Percentiles rank a stretch among this genome's conserved stretches.
Conservation (phyloP, 2,797 vertebrate genomes). For the Amniataba percoides region DNA sequence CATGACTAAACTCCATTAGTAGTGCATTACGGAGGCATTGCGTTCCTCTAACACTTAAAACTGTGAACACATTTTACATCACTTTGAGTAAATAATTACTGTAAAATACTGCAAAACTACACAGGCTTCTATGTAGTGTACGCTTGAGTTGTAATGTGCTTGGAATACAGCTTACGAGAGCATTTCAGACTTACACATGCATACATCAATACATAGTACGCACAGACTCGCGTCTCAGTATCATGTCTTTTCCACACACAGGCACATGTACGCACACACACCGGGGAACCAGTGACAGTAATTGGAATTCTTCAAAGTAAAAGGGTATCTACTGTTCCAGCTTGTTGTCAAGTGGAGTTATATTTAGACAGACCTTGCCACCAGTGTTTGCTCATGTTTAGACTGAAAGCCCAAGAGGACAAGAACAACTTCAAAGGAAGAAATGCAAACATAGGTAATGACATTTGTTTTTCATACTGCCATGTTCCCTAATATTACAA, state of each 20-base stretch:
- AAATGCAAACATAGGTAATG: slow-evolving; percentile 71
- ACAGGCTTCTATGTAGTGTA: slow-evolving; percentile 44
- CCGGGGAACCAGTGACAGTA: slow-evolving; percentile 77
- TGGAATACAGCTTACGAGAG: slow-evolving; percentile 48
- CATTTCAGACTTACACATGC: slow-evolving; percentile 18
- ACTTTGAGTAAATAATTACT: slow-evolving; percentile 59
- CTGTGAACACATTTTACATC: slow-evolving; percentile 34
- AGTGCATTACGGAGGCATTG: slow-evolving; percentile 21
- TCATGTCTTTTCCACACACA: slow-evolving; percentile 48
- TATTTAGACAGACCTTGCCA: slow-evolving; percentile 82
- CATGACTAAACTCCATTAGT: slow-evolving; percentile 8
- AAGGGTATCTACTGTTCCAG: slow-evolving; percentile 79
- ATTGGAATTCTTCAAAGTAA: slow-evolving; percentile 87
- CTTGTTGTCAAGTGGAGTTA: slow-evolving; percentile 82
- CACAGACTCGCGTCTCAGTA: slow-evolving; percentile 53
- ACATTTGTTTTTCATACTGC: slow-evolving; percentile 70
- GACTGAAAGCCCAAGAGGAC: slow-evolving; percentile 76
- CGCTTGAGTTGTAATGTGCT: slow-evolving; percentile 40
- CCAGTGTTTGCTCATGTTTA: slow-evolving; percentile 77
- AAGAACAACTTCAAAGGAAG: slow-evolving; percentile 71
- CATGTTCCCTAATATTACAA: slow-evolving; percentile 50
- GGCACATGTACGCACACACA: slow-evolving; percentile 24
- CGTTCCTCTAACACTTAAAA: slow-evolving; percentile 35
- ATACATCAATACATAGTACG: slow-evolving; percentile 48
- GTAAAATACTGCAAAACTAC: slow-evolving; percentile 53